Conservation (phyloP, 2,113 vertebrate species). For the Podilymbus podiceps region DNA sequence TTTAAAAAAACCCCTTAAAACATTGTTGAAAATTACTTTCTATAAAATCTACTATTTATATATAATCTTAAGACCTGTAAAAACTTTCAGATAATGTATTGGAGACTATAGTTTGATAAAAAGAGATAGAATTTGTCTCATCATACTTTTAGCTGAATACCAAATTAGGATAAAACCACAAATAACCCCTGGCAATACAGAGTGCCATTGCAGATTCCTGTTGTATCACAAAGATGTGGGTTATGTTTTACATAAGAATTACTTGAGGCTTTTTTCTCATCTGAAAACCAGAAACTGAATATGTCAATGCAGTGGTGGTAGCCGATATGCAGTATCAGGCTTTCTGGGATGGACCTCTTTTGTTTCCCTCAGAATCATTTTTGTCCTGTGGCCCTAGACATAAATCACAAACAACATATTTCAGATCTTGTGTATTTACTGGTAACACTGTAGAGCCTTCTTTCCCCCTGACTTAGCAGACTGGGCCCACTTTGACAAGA, state of each 20-base stretch:
- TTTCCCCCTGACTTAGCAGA: background rate
- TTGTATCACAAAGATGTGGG: background rate
- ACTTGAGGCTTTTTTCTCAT: slow-evolving; percentile 18
- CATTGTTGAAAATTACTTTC: slow-evolving; percentile 12
- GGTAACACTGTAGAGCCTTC: background rate
- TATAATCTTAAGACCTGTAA: background rate
- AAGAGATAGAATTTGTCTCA: slow-evolving; percentile 1
- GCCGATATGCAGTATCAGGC: background rate
- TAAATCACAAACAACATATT: background rate
- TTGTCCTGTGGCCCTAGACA: background rate
- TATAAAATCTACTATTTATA: background rate
- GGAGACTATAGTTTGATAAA: background rate
- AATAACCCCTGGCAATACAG: background rate
- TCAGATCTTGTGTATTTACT: background rate
- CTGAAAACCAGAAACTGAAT: background rate
- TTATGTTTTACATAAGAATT: background rate
- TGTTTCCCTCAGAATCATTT: background rate
- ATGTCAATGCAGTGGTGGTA: background rate
- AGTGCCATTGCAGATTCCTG: background rate
- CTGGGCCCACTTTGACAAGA: rapidly evolving
- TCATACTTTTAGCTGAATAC: slow-evolving; percentile 12
- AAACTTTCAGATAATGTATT: background rate
- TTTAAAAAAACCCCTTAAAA: background rate
- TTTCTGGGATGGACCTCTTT: background rate
- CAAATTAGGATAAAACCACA: slow-evolving; percentile 42